These are phyloP conservation scores for Drosophila lacicola DNA, from an alignment of 2,888 invertebrate genomes.

Conservation along the genomic window DNA sequence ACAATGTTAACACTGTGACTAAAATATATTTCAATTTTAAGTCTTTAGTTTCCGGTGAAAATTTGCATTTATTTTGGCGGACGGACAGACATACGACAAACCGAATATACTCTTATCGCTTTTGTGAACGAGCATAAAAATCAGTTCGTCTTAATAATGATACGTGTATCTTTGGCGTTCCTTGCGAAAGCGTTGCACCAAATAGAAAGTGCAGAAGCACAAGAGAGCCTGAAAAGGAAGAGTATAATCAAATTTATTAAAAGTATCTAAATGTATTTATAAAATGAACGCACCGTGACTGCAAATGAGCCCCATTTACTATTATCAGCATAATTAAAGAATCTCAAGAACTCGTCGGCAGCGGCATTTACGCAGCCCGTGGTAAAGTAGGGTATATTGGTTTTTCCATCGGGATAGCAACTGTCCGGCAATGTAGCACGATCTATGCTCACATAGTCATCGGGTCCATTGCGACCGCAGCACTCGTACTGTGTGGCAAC, in stretches of 20 bases:
- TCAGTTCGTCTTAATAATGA: conserved; percentile 55
- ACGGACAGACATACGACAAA: too few relatives aligned
- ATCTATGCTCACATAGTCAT: conserved; percentile 67
- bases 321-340: conserved; percentile 56
- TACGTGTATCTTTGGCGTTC: conserved; percentile 59
- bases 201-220: conserved; percentile 69
- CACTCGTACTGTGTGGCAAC: conserved; percentile 64
- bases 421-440: conserved; percentile 60
- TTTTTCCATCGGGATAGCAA: conserved; percentile 58
- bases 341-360: conserved; percentile 43
- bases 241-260: not conserved
- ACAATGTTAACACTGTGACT: too few relatives aligned
- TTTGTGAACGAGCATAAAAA: too few relatives aligned
- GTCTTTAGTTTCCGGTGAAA: too few relatives aligned
- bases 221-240: conserved; percentile 60
- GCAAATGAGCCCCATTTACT: conserved; percentile 68
- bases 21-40: too few relatives aligned
- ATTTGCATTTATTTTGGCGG: too few relatives aligned
- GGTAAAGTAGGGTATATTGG: conserved; percentile 32
- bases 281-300: conserved; percentile 57
- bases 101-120: too few relatives aligned
- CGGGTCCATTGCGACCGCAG: conserved; percentile 80
- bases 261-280: not conserved
- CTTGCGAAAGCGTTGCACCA: conserved; percentile 72
- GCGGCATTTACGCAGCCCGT: conserved; percentile 69